Evolutionary conservation across 2,888 invertebrate genomes (phyloP).

Genomic region (Anagyrus pseudococci): DNA sequence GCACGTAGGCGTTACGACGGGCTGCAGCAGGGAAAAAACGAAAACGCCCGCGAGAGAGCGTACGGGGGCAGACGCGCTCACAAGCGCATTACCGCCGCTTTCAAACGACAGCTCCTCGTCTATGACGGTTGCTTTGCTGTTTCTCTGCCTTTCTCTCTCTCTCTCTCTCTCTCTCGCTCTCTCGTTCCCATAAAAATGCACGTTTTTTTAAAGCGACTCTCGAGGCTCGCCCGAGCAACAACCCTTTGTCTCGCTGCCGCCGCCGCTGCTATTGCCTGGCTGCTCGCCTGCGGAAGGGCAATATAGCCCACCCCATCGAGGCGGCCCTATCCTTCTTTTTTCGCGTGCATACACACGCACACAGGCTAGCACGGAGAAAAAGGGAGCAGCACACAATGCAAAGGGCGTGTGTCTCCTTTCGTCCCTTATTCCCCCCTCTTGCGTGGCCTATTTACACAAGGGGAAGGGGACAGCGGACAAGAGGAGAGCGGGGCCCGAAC

Average conservation of each 20-base stretch:
- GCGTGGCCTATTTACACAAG: slow-evolving; percentile 57
- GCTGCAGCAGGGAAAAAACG: slow-evolving; percentile 3
- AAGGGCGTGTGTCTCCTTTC: slow-evolving; percentile 61
- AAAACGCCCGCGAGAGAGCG: slow-evolving; percentile 20
- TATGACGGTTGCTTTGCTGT: slow-evolving; percentile 60
- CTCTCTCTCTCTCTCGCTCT: slow-evolving; percentile 3
- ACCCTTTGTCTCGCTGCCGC: slow-evolving; percentile 55
- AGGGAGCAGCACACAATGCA: slow-evolving; percentile 52
- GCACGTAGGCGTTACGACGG: background rate
- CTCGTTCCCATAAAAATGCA: slow-evolving; percentile 53
- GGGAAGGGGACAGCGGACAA: slow-evolving; percentile 43
- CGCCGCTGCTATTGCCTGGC: no score
- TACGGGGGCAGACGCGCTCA: slow-evolving; percentile 34
- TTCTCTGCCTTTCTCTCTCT: slow-evolving; percentile 37
- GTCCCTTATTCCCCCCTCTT: no score
- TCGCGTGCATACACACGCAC: background rate
- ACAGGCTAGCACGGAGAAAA: slow-evolving; percentile 28
- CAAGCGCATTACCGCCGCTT: background rate
- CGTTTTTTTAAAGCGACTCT: slow-evolving; percentile 43
- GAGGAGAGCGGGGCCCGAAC: background rate
- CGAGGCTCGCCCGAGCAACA: slow-evolving; percentile 42
- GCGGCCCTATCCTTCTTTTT: slow-evolving; percentile 35
- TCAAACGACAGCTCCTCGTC: slow-evolving; percentile 33
- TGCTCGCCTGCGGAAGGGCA: slow-evolving; percentile 50
- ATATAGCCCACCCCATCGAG: slow-evolving; percentile 18